Evolutionary conservation across 1,140 invertebrate genomes (phyloP).

Genomic region (Cherax destructor): DNA sequence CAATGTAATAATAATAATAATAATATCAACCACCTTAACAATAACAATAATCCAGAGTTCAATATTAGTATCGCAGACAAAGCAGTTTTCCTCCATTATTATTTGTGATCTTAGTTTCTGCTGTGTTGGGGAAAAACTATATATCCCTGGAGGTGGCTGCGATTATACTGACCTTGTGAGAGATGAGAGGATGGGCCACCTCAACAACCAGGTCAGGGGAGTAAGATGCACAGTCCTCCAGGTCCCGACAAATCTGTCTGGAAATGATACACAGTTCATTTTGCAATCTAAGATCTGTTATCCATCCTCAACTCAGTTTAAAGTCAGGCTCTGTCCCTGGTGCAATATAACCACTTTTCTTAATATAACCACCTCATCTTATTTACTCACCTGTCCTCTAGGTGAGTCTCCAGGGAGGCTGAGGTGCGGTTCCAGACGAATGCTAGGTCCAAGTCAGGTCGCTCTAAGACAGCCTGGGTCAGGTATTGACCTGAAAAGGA

Average conservation of each 20-base stretch:
- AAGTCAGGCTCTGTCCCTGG: no score
- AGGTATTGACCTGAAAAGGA: conserved; percentile 77
- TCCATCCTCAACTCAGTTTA: no score
- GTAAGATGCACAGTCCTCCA: conserved; percentile 75
- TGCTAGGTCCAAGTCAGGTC: conserved; percentile 75
- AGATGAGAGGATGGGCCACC: conserved; percentile 80
- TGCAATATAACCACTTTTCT: no score
- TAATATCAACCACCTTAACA: no score
- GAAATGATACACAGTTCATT: conserved; percentile 41
- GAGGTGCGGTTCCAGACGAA: conserved; percentile 80
- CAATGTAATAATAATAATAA: no score
- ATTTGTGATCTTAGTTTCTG: no score
- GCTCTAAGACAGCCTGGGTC: conserved; percentile 74
- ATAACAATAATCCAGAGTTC: no score
- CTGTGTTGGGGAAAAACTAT: no score
- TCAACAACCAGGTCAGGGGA: conserved; percentile 80
- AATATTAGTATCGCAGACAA: no score
- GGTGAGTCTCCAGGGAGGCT: conserved; percentile 70
- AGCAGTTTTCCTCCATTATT: no score
- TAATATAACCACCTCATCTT: background rate
- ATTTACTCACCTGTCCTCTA: conserved; percentile 37
- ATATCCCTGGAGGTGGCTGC: no score
- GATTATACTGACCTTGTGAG: conserved; percentile 72
- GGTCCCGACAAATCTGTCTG: conserved; percentile 74
- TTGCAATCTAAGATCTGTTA: no score